A percentile compares a stretch with the other conserved stretches of the same genome.
These are phyloP conservation scores for Aproaerema taeniolella DNA, from an alignment of 2,888 invertebrate genomes.

Conservation along the genomic window DNA sequence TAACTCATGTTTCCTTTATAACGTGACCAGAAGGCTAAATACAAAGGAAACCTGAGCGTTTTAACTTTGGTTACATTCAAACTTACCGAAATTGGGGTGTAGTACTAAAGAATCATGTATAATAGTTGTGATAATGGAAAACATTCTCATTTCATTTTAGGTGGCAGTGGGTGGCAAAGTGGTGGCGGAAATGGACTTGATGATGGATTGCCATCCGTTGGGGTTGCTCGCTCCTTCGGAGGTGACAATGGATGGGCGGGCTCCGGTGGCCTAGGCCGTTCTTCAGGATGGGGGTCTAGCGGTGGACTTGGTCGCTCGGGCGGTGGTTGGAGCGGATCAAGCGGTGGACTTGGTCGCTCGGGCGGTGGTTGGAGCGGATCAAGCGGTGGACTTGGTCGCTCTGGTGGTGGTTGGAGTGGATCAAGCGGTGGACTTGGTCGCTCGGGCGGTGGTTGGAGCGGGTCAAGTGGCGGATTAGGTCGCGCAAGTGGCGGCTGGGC, in stretches of 20 bases:
- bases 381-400: slow-evolving; percentile 1
- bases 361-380: neutral
- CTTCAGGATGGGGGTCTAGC: slow-evolving; percentile 13
- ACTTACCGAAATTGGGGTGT: no score
- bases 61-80: no score
- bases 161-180: slow-evolving; percentile 34
- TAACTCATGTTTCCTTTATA: no score
- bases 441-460: neutral
- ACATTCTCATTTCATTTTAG: no score
- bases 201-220: slow-evolving; percentile 19
- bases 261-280: slow-evolving; percentile 1
- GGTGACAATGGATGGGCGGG: slow-evolving; percentile 20
- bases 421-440: no score
- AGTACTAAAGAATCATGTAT: no score
- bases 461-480: neutral
- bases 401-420: slow-evolving; percentile 7
- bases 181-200: slow-evolving; percentile 20
- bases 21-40: no score
- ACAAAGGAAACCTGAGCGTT: no score
- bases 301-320: slow-evolving; percentile 10
- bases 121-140: no score
- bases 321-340: slow-evolving; percentile 13
- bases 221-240: slow-evolving; percentile 19
- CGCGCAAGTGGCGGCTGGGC: neutral
- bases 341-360: slow-evolving; percentile 2